Evolutionary conservation across 2,888 invertebrate species (phyloP).

Genomic region (Tridacna gigas): DNA sequence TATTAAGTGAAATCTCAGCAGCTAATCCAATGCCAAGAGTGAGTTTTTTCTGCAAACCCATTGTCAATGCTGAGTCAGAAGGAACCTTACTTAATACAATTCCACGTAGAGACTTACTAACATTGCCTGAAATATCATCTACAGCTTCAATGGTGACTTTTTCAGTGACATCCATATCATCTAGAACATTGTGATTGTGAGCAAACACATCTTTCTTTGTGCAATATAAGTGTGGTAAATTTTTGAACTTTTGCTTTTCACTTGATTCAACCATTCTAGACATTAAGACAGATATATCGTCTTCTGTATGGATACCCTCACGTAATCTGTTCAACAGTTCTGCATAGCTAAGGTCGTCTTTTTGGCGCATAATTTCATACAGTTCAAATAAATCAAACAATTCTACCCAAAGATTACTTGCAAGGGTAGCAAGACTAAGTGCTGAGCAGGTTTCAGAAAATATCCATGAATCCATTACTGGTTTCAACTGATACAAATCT

Average conservation of each 20-base stretch:
- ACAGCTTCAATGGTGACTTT: slow-evolving; percentile 36
- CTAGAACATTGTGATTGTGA: slow-evolving; percentile 43
- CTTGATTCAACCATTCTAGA: slow-evolving; percentile 9
- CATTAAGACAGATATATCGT: slow-evolving; percentile 46
- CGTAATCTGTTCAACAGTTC: slow-evolving; percentile 62
- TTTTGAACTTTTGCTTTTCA: background rate
- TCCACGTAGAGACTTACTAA: background rate
- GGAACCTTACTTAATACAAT: slow-evolving; percentile 30
- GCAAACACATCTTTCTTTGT: slow-evolving; percentile 28
- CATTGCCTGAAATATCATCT: slow-evolving; percentile 56
- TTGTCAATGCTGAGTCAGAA: slow-evolving; percentile 43
- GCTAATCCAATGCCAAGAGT: slow-evolving; percentile 37
- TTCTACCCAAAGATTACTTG: slow-evolving; percentile 58
- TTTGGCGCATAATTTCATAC: slow-evolving; percentile 64
- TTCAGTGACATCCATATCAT: slow-evolving; percentile 13
- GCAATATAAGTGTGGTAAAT: slow-evolving; percentile 51
- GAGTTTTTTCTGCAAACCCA: slow-evolving; percentile 44
- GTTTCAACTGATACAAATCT: too few relatives aligned
- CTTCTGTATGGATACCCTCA: slow-evolving; percentile 53
- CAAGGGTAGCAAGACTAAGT: slow-evolving; percentile 11
- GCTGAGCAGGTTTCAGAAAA: slow-evolving; percentile 57
- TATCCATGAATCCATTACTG: slow-evolving; percentile 62
- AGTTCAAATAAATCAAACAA: slow-evolving; percentile 61
- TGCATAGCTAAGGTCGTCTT: slow-evolving; percentile 62
- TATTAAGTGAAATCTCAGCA: slow-evolving; percentile 49